phyloP scores from a whole-genome alignment of 2,797 vertebrate genomes.

The Tapera naevia region DNA sequence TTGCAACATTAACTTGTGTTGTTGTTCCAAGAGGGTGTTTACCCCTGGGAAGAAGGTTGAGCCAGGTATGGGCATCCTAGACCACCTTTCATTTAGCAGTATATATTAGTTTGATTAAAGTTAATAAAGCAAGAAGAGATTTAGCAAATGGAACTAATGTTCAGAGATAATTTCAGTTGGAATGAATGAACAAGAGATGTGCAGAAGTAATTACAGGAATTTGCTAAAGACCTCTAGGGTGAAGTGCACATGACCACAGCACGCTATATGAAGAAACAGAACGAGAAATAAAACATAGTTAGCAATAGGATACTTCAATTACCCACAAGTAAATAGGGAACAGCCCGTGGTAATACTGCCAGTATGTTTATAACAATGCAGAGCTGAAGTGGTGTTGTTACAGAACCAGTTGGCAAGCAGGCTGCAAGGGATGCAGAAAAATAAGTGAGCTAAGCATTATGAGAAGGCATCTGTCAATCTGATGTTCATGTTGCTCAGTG shows the following conservation, averaged over 20 bases:
- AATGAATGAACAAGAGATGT: constrained; percentile 41
- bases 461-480: background rate
- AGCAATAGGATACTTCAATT: constrained; percentile 56
- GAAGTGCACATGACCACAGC: constrained; percentile 43
- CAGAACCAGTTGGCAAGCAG: constrained; percentile 2
- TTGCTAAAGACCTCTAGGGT: constrained; percentile 57
- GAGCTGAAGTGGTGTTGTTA: background rate
- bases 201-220: constrained; percentile 57
- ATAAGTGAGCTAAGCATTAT: background rate
- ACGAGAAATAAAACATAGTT: background rate
- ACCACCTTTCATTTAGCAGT: constrained; percentile 43
- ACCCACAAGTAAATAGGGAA: constrained; percentile 35
- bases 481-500: rapidly evolving
- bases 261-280: background rate
- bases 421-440: background rate
- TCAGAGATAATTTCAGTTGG: constrained; percentile 45
- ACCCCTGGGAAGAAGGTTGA: background rate
- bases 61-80: constrained; percentile 36
- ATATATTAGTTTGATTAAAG: constrained; percentile 60
- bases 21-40: constrained; percentile 29
- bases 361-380: background rate
- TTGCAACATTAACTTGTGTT: constrained; percentile 30
- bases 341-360: background rate
- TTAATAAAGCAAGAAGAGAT: constrained; percentile 53
- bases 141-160: constrained; percentile 61